phyloP scores from a whole-genome alignment of 2,113 vertebrate species.

The Progne subis region DNA sequence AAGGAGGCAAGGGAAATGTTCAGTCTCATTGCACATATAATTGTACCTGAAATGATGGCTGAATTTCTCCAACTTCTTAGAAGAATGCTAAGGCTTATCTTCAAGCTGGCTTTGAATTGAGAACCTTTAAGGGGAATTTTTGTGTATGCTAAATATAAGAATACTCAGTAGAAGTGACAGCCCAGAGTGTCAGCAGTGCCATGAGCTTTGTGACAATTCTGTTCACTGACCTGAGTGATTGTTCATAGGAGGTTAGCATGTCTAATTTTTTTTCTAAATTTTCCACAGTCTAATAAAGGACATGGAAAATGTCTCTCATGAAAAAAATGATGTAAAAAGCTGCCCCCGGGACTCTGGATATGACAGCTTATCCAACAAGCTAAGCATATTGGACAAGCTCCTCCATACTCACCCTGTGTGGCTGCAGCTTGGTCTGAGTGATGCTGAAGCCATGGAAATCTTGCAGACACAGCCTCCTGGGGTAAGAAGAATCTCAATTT shows the following conservation, averaged over 20 bases:
- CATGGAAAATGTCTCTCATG: constrained; percentile 77
- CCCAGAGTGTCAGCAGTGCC: neutral
- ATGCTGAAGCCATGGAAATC: constrained; percentile 79
- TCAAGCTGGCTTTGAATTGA: neutral
- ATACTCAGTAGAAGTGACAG: neutral
- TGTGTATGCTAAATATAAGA: neutral
- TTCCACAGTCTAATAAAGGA: constrained; percentile 81
- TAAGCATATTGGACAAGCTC: constrained; percentile 90
- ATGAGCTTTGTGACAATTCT: neutral
- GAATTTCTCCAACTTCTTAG: neutral
- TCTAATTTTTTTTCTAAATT: neutral
- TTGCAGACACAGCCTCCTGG: constrained; percentile 85
- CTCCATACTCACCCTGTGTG: constrained; percentile 88
- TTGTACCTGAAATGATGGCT: neutral
- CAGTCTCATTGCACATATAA: accelerated
- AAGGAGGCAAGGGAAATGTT: neutral
- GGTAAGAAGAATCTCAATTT: constrained; percentile 74
- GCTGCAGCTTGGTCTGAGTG: constrained; percentile 86
- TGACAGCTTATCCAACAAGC: constrained; percentile 84
- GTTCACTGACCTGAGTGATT: neutral
- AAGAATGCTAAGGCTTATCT: neutral
- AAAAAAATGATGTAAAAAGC: constrained; percentile 70
- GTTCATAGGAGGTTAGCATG: neutral
- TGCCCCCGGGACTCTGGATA: constrained; percentile 87
- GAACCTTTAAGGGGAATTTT: neutral